Evolutionary conservation across 2,113 vertebrate species (phyloP).

Genomic region (Amazona guildingii): DNA sequence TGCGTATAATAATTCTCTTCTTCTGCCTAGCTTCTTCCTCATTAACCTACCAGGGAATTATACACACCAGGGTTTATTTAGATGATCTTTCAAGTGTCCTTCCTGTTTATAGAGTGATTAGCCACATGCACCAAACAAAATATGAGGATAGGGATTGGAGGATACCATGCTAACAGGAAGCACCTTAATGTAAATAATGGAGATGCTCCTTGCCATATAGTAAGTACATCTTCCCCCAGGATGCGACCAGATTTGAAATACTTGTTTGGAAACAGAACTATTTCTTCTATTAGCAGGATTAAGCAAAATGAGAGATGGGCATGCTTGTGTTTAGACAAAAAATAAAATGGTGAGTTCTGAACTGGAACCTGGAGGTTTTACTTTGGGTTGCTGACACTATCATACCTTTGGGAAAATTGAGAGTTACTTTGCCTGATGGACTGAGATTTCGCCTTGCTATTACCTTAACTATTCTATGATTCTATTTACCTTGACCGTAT

Average conservation of each 20-base stretch:
- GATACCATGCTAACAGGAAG: conserved; percentile 48
- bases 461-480: background rate
- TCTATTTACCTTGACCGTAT: background rate
- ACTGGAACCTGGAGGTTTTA: background rate
- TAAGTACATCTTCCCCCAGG: background rate
- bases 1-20: background rate
- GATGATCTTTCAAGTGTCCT: conserved; percentile 30
- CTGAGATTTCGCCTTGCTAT: background rate
- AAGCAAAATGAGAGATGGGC: background rate
- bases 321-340: background rate
- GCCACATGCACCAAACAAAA: conserved; percentile 4
- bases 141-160: background rate
- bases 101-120: conserved; percentile 58
- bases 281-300: background rate
- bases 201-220: background rate
- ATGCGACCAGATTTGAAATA: background rate
- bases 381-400: background rate
- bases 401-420: background rate
- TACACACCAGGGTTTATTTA: conserved; percentile 50
- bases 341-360: background rate
- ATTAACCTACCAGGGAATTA: conserved; percentile 10
- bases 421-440: background rate
- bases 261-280: background rate
- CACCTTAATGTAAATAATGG: conserved; percentile 28
- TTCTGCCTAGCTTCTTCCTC: background rate